These are phyloP conservation scores for Syngnathus rostellatus DNA, from an alignment of 2,797 vertebrate genomes.

Conservation along the genomic window DNA sequence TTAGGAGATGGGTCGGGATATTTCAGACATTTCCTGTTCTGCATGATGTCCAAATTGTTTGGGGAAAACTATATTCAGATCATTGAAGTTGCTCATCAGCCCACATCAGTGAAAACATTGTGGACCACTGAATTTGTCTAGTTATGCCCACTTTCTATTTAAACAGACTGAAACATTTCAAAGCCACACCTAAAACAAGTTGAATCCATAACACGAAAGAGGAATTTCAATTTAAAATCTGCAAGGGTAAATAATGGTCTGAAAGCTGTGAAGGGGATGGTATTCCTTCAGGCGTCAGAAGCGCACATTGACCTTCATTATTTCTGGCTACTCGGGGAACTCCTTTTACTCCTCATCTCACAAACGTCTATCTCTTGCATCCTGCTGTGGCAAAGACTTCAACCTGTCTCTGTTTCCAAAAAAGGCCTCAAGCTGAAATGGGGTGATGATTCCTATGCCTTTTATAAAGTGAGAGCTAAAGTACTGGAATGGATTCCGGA, in stretches of 20 bases:
- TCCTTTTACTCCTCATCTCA: constrained; percentile 1
- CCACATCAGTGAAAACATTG: background rate
- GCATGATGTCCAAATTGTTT: background rate
- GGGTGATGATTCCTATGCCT: background rate
- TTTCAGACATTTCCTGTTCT: background rate
- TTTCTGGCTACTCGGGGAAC: background rate
- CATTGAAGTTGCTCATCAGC: background rate
- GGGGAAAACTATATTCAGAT: background rate
- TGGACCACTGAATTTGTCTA: too few species aligned
- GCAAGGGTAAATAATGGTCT: background rate
- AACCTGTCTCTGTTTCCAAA: background rate
- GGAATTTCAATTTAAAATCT: background rate
- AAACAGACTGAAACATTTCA: too few species aligned
- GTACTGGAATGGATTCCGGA: background rate
- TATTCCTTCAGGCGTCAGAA: background rate
- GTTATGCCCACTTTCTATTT: too few species aligned
- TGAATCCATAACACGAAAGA: background rate
- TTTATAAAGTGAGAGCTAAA: background rate
- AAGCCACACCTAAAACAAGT: background rate
- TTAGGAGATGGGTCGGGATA: background rate
- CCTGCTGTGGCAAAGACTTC: background rate
- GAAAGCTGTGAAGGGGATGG: background rate
- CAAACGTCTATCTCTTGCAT: background rate
- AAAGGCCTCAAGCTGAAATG: background rate
- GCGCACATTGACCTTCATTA: constrained; percentile 28